Evolutionary conservation across 2,888 invertebrate genomes (phyloP).

Genomic region (Embidobia sp.): DNA sequence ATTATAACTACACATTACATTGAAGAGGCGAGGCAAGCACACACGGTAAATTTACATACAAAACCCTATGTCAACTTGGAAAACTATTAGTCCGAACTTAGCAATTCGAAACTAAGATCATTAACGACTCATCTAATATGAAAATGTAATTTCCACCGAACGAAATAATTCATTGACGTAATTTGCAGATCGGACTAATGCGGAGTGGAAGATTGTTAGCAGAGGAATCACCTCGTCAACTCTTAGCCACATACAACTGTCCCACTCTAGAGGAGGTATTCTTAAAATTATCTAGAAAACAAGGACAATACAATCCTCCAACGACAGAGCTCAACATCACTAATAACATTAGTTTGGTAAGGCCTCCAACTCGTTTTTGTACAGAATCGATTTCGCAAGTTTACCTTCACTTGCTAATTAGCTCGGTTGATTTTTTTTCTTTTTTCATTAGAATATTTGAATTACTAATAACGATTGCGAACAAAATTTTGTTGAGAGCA

Average conservation of each 20-base stretch:
- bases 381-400: no score
- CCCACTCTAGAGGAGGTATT: slow-evolving; percentile 95
- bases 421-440: no score
- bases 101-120: no score
- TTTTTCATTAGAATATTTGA: no score
- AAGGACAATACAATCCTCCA: slow-evolving; percentile 81
- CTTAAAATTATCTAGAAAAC: slow-evolving; percentile 92
- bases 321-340: slow-evolving; percentile 85
- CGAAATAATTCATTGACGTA: slow-evolving; percentile 17
- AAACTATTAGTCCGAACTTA: no score
- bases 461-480: no score
- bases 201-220: slow-evolving; percentile 94
- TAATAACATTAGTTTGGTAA: slow-evolving; percentile 88
- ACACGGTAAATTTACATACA: slow-evolving; percentile 31
- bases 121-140: no score
- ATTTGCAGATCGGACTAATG: slow-evolving; percentile 94
- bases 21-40: slow-evolving; percentile 91
- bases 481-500: no score
- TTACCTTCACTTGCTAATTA: no score
- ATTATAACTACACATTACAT: slow-evolving; percentile 95
- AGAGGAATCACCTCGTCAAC: slow-evolving; percentile 93
- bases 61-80: no score
- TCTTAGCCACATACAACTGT: slow-evolving; percentile 92
- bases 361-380: no score
- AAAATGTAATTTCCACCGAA: slow-evolving; percentile 8